Evolutionary conservation across 2,797 vertebrate species (phyloP).

Genomic region (Chromis chromis): DNA sequence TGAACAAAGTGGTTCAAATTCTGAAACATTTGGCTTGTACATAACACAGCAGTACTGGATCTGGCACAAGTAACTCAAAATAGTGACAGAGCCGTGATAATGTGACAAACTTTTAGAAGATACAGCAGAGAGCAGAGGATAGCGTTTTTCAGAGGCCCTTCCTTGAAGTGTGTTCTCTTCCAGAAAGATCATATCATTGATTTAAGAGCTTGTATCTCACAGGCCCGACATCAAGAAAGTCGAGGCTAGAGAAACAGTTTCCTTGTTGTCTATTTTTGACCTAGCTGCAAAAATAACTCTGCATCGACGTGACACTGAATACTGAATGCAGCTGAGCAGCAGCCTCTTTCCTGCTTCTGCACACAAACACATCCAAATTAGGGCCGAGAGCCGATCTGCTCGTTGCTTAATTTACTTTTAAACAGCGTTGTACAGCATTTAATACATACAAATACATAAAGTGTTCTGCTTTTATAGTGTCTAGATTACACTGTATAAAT

Average conservation of each 20-base stretch:
- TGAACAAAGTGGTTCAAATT: neutral
- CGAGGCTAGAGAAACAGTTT: slow-evolving; percentile 68
- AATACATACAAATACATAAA: slow-evolving; percentile 51
- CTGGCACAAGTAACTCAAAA: neutral
- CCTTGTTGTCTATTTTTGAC: slow-evolving; percentile 78
- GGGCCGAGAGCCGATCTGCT: slow-evolving; percentile 8
- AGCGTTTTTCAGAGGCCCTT: slow-evolving; percentile 45
- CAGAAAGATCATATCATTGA: slow-evolving; percentile 60
- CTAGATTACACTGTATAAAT: slow-evolving; percentile 50
- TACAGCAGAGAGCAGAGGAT: slow-evolving; percentile 22
- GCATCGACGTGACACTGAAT: slow-evolving; percentile 63
- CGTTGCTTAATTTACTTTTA: slow-evolving; percentile 51
- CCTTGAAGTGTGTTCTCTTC: slow-evolving; percentile 52
- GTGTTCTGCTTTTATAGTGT: slow-evolving; percentile 47
- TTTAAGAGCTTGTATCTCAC: slow-evolving; percentile 58
- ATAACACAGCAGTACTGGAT: neutral
- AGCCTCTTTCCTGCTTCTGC: slow-evolving; percentile 45
- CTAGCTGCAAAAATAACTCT: slow-evolving; percentile 76
- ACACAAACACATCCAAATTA: slow-evolving; percentile 52
- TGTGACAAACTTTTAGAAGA: slow-evolving; percentile 29
- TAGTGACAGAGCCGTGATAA: slow-evolving; percentile 22
- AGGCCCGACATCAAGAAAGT: slow-evolving; percentile 63
- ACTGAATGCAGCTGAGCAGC: slow-evolving; percentile 45
- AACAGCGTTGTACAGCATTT: slow-evolving; percentile 38
- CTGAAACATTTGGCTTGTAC: neutral